Evolutionary conservation across 2,888 invertebrate species (phyloP).

Genomic region (Trachelus troglodyta): DNA sequence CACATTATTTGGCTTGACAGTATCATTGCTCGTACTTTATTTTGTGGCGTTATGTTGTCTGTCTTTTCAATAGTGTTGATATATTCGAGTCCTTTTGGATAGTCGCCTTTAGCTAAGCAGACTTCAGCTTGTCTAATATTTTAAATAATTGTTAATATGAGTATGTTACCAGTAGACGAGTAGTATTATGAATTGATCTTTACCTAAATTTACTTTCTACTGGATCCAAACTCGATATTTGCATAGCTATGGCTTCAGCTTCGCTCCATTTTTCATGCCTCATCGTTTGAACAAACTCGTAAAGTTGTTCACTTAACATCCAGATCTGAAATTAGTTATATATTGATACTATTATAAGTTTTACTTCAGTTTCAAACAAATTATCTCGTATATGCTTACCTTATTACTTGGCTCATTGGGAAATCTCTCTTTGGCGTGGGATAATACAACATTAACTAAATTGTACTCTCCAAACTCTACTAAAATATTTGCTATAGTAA

Average conservation of each 20-base stretch:
- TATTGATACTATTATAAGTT: background rate
- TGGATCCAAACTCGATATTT: slow-evolving; percentile 67
- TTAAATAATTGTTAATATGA: background rate
- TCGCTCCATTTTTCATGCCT: slow-evolving; percentile 67
- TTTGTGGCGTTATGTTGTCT: slow-evolving; percentile 47
- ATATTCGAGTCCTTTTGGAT: slow-evolving; percentile 52
- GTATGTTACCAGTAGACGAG: background rate
- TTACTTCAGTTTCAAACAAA: background rate
- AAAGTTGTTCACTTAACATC: slow-evolving; percentile 76
- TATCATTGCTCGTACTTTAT: slow-evolving; percentile 76
- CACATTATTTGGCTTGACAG: slow-evolving; percentile 76
- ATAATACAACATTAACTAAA: slow-evolving; percentile 71
- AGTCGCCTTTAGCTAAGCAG: slow-evolving; percentile 62
- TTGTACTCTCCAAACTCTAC: slow-evolving; percentile 71
- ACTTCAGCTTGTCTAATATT: slow-evolving; percentile 59
- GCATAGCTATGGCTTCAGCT: slow-evolving; percentile 67
- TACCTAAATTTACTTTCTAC: slow-evolving; percentile 67
- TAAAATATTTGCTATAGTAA: slow-evolving; percentile 74
- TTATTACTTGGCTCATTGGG: slow-evolving; percentile 72
- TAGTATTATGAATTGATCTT: background rate
- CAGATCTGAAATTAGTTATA: slow-evolving; percentile 69
- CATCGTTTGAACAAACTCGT: slow-evolving; percentile 67
- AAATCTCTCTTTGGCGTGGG: slow-evolving; percentile 74
- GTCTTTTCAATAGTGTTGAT: slow-evolving; percentile 46
- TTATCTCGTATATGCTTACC: slow-evolving; percentile 30